phyloP scores from a whole-genome alignment of 1,140 invertebrate genomes.

The Melitaea cinxia region DNA sequence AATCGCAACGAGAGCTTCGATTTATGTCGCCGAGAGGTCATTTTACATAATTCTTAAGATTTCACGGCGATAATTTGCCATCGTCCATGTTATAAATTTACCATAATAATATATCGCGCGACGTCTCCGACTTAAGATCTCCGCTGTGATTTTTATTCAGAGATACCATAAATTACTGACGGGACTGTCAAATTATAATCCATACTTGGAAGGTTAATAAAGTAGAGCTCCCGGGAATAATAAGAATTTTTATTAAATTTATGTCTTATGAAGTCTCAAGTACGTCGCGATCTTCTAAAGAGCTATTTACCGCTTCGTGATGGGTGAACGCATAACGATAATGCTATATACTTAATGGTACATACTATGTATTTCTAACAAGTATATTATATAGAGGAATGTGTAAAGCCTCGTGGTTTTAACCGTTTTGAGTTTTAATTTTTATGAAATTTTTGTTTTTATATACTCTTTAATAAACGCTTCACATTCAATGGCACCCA shows the following conservation, averaged over 20 bases:
- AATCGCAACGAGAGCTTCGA: conserved; percentile 17
- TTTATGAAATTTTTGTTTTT: too few relatives aligned
- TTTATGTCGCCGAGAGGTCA: conserved; percentile 27
- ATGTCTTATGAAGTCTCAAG: conserved; percentile 34
- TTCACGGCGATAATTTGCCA: conserved; percentile 58
- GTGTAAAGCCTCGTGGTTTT: too few relatives aligned
- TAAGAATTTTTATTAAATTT: conserved; percentile 42
- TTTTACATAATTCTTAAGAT: conserved; percentile 56
- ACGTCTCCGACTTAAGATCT: conserved; percentile 37
- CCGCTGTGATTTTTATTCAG: conserved; percentile 38
- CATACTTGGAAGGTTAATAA: conserved; percentile 54
- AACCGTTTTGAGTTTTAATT: too few relatives aligned
- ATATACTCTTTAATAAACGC: too few relatives aligned
- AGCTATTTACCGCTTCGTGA: conserved; percentile 15
- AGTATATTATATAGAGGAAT: too few relatives aligned
- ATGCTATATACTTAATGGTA: background rate
- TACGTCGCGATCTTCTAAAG: conserved; percentile 7
- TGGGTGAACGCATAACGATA: background rate
- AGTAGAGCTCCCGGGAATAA: conserved; percentile 42
- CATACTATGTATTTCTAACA: background rate
- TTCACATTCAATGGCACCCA: too few relatives aligned
- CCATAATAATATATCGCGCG: conserved; percentile 55
- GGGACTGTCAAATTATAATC: conserved; percentile 68
- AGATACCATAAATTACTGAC: conserved; percentile 56
- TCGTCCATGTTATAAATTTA: conserved; percentile 58